These are phyloP conservation scores for Drosophila silvestris DNA, from an alignment of 2,888 invertebrate genomes.

Conservation along the genomic window DNA sequence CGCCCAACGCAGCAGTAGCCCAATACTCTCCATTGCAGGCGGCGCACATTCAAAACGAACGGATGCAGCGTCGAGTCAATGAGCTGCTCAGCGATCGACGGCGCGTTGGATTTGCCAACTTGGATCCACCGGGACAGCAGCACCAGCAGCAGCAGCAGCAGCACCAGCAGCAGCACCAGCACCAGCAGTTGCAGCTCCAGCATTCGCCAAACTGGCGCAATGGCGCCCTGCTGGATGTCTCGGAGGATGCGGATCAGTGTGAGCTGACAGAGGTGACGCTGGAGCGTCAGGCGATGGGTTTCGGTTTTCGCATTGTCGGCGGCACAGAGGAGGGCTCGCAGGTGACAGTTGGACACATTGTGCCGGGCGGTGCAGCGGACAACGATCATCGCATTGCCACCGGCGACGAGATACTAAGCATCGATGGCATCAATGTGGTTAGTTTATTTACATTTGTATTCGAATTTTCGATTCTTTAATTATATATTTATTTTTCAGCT, in stretches of 20 bases:
- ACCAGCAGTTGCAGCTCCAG: slow-evolving; percentile 57
- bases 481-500: slow-evolving; percentile 78
- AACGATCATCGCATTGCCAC: slow-evolving; percentile 95
- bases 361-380: slow-evolving; percentile 97
- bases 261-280: slow-evolving; percentile 88
- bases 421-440: slow-evolving; percentile 93
- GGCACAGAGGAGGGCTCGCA: slow-evolving; percentile 99
- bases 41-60: slow-evolving; percentile 83
- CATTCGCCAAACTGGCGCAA: slow-evolving; percentile 77
- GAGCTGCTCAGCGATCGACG: slow-evolving; percentile 84
- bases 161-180: slow-evolving; percentile 44
- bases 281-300: slow-evolving; percentile 96
- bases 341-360: slow-evolving; percentile 98
- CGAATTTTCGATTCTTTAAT: neutral
- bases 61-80: slow-evolving; percentile 84
- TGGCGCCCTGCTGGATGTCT: slow-evolving; percentile 61
- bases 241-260: slow-evolving; percentile 77
- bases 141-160: slow-evolving; percentile 67
- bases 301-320: slow-evolving; percentile 99
- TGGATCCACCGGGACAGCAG: slow-evolving; percentile 72
- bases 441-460: slow-evolving; percentile 61
- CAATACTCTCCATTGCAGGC: slow-evolving; percentile 81
- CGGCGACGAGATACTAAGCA: slow-evolving; percentile 97
- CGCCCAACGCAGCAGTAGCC: slow-evolving; percentile 26
- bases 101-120: slow-evolving; percentile 83